phyloP scores from a whole-genome alignment of 30 jellyfish, hydroid and myxozoan genomes.

The Clytia hemisphaerica region DNA sequence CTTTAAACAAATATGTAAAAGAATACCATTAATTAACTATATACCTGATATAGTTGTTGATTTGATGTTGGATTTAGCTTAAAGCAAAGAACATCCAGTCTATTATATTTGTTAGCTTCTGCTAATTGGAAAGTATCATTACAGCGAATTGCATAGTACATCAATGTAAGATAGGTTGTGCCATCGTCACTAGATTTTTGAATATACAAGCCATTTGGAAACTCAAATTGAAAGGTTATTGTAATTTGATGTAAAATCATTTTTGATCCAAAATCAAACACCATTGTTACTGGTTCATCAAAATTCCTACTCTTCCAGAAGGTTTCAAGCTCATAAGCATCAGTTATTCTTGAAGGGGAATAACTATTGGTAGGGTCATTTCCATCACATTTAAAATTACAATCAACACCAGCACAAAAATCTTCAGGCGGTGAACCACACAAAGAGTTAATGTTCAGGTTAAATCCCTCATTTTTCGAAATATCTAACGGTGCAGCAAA shows the following conservation, averaged over 20 bases:
- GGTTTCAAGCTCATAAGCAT: constrained; percentile 39
- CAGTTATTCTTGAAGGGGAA: constrained; percentile 47
- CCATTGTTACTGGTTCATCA: constrained; percentile 75
- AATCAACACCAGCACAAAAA: constrained; percentile 40
- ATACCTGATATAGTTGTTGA: too few species aligned
- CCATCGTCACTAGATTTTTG: constrained; percentile 88
- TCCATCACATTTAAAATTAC: constrained; percentile 66
- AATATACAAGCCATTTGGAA: constrained; percentile 52
- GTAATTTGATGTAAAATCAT: constrained; percentile 72
- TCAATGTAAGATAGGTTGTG: constrained; percentile 27
- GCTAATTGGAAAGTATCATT: constrained; percentile 20
- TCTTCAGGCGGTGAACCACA: constrained; percentile 79
- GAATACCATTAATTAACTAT: too few species aligned
- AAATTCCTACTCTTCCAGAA: constrained; percentile 92
- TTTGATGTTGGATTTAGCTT: constrained; percentile 31
- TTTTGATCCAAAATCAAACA: constrained; percentile 49
- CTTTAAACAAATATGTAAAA: too few species aligned
- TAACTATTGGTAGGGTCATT: constrained; percentile 34
- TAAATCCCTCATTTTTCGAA: not conserved
- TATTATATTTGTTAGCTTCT: constrained; percentile 38
- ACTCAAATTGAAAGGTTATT: constrained; percentile 61
- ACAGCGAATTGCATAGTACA: constrained; percentile 63
- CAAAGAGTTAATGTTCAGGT: constrained; percentile 47
- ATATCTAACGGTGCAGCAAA: constrained; percentile 63
- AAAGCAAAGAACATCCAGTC: constrained; percentile 47